Evolutionary conservation across 2,113 vertebrate genomes (phyloP), one percentile per base, ranked within the genome.

Genomic region (Marmota flaviventris): DNA sequence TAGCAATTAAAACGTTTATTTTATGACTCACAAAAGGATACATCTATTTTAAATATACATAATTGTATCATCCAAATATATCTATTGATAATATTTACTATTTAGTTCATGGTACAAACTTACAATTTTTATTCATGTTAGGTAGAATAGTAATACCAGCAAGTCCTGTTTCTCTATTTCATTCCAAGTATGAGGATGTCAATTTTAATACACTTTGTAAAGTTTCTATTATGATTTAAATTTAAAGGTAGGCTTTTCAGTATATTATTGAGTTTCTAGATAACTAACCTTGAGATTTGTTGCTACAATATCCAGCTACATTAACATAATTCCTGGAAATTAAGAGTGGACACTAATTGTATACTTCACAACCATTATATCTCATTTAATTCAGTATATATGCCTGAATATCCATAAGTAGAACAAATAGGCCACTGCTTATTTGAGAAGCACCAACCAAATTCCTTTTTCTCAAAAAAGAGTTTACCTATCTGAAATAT

Each of bases 51-150:
- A 56, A 53, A 56, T 82, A 78, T 72, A 63, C 34, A 13, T 84
- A 93, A 94, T 91, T 79, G 37, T 3, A 53, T 32, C 27, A 78
- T 63, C 42, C 39, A 18, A 69, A 88, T 85, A 65, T 61, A 81
- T 51, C 27, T 18, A 89, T 45, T 81, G 29, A 61, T 70, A 92
- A 82, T 78, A 94, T 45, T 94, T 88, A 79, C 79, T 63, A 76
- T 85, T 45, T 11, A 94, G 20, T 81, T 96, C 42, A 42, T 82
- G 10, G 56, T 63, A 76, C 94, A 84, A 73, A 51, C 42, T 67
- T 72, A 72, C 7, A 58, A 48, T 92, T 92, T 94, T 95, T 37
- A 94, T 83, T 93, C 85, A 22, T 76, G 6, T 83, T 95, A 87
- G 56, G 53, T 45, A 67, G 27, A 25, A 75, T 48, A 93, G 0